Conservation (phyloP, 2,113 vertebrate genomes). For the Acrocephalus kingi region DNA sequence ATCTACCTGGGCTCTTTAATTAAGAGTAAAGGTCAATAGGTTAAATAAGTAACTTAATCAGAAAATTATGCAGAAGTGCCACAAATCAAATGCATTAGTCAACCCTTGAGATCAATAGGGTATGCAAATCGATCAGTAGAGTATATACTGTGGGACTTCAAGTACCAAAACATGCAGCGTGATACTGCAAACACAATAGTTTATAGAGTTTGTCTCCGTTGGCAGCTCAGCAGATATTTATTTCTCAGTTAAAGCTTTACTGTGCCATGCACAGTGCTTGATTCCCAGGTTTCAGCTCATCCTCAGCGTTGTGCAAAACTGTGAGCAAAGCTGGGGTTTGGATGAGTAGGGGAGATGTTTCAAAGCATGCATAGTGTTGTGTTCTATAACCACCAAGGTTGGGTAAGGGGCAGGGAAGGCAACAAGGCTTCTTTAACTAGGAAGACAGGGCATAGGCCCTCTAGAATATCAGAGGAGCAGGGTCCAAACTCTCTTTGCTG, state of each 20-base stretch:
- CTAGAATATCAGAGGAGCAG: background rate
- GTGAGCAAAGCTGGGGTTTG: background rate
- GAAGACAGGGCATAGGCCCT: background rate
- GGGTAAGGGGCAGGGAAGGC: background rate
- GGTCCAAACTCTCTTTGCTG: background rate
- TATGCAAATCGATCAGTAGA: conserved; percentile 79
- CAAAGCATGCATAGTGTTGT: background rate
- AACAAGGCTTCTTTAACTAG: background rate
- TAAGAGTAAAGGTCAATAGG: conserved; percentile 86
- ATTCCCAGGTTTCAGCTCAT: background rate
- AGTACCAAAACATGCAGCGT: conserved; percentile 49
- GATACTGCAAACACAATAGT: conserved; percentile 52
- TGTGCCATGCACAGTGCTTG: background rate
- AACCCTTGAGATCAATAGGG: conserved; percentile 78
- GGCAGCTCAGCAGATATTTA: background rate
- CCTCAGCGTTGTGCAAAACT: background rate
- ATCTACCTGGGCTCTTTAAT: conserved; percentile 79
- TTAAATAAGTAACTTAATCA: conserved; percentile 85
- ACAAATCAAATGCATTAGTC: conserved; percentile 73
- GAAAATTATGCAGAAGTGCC: conserved; percentile 82
- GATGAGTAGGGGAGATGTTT: background rate
- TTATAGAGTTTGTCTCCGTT: background rate
- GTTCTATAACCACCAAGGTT: background rate
- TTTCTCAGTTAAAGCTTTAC: background rate
- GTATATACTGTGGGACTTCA: conserved; percentile 54